Percentiles rank a stretch among this genome's conserved stretches.
phyloP scores from a whole-genome alignment of 2,797 vertebrate genomes.

The Rhinoraja longicauda region DNA sequence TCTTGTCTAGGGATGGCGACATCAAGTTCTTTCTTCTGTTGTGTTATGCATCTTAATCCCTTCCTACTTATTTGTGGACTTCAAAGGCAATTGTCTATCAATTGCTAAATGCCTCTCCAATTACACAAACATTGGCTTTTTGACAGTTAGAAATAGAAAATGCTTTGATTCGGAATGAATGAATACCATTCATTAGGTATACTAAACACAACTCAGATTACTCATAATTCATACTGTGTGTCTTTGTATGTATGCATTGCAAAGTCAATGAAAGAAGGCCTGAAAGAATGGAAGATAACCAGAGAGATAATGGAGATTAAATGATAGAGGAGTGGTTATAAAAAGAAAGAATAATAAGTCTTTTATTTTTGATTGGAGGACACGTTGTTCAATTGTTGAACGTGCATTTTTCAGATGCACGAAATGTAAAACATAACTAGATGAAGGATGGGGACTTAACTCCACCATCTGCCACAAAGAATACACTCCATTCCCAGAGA shows the following conservation, averaged over 20 bases:
- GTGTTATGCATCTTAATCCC: neutral
- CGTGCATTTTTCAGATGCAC: neutral
- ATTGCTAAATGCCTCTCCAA: neutral
- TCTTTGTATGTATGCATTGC: neutral
- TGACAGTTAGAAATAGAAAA: neutral
- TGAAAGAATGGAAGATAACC: neutral
- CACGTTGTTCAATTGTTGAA: neutral
- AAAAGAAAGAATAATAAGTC: neutral
- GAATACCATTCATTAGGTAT: neutral
- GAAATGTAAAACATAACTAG: neutral
- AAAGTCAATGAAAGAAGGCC: neutral
- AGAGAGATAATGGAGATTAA: neutral
- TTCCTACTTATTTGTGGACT: neutral
- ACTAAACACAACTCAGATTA: neutral
- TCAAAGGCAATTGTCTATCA: neutral
- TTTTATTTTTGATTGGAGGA: neutral
- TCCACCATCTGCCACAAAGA: neutral
- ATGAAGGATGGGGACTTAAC: neutral
- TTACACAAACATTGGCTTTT: neutral
- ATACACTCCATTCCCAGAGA: neutral
- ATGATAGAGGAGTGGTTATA: neutral
- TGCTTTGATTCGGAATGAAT: neutral
- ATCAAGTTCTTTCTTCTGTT: neutral
- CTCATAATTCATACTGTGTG: neutral
- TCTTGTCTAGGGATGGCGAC: neutral